Conservation (phyloP, 2,113 vertebrate species). For the Psammodynastes pulverulentus region DNA sequence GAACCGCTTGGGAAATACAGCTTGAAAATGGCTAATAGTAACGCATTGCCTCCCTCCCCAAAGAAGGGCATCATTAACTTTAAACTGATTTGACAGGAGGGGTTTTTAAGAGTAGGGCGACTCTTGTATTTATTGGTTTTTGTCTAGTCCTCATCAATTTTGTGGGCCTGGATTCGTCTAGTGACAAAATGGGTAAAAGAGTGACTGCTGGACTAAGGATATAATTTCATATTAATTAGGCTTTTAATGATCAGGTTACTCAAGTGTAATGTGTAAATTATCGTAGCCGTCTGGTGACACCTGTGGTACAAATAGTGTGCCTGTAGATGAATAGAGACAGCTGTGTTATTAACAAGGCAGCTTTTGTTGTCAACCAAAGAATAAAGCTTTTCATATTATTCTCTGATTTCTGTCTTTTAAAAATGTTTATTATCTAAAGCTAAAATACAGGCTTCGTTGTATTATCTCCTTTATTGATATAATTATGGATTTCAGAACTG, state of each 20-base stretch:
- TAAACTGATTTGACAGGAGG: neutral
- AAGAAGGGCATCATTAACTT: neutral
- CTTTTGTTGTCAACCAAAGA: neutral
- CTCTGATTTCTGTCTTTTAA: neutral
- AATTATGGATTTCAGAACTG: neutral
- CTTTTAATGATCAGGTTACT: neutral
- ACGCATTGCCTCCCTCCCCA: neutral
- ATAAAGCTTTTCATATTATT: neutral
- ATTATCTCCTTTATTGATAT: neutral
- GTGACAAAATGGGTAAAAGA: neutral
- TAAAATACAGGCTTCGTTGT: neutral
- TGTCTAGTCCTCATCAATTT: neutral
- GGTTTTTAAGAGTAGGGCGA: neutral
- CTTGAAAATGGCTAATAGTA: neutral
- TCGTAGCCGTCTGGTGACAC: neutral
- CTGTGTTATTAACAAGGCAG: neutral
- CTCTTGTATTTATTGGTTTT: neutral
- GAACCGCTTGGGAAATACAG: neutral
- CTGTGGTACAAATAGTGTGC: neutral
- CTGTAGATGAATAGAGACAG: neutral
- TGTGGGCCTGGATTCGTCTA: neutral
- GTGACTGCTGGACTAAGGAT: neutral
- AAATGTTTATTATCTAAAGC: neutral
- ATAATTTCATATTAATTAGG: neutral
- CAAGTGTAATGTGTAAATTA: neutral